These are phyloP conservation scores for Lipotes vexillifer DNA, from an alignment of 2,113 vertebrate species.

Conservation along the genomic window DNA sequence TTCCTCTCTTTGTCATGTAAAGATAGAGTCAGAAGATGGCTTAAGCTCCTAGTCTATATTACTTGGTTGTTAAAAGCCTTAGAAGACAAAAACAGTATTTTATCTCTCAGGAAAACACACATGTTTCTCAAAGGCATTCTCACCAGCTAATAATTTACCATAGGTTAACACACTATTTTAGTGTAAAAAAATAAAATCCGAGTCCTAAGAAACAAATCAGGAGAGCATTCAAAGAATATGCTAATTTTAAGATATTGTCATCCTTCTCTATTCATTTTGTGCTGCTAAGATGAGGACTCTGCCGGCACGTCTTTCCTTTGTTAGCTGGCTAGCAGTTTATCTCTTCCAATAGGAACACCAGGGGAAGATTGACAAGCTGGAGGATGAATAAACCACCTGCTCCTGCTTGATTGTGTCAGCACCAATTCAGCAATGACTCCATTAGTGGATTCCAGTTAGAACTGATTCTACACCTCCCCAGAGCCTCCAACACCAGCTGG, in stretches of 20 bases:
- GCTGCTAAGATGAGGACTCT: accelerated
- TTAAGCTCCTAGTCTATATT: neutral
- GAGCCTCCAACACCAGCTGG: neutral
- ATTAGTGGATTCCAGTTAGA: neutral
- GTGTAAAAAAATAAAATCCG: neutral
- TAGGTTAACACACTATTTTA: neutral
- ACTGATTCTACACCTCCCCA: neutral
- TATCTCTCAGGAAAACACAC: neutral
- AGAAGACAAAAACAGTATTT: neutral
- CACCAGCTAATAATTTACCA: neutral
- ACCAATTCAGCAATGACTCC: neutral
- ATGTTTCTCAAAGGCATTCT: neutral
- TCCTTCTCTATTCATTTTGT: neutral
- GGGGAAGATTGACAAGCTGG: neutral
- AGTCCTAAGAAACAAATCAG: neutral
- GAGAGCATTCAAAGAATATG: neutral
- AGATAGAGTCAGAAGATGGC: neutral
- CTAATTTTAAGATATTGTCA: neutral
- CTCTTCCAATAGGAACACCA: neutral
- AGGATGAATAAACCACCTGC: neutral
- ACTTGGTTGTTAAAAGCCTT: neutral
- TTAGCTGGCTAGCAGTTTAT: neutral
- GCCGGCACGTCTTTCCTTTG: neutral
- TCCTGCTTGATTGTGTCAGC: neutral
- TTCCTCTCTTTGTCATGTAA: neutral